These are phyloP conservation scores for Kryptolebias ocellatus DNA, from an alignment of 2,797 vertebrate species.

Conservation along the genomic window DNA sequence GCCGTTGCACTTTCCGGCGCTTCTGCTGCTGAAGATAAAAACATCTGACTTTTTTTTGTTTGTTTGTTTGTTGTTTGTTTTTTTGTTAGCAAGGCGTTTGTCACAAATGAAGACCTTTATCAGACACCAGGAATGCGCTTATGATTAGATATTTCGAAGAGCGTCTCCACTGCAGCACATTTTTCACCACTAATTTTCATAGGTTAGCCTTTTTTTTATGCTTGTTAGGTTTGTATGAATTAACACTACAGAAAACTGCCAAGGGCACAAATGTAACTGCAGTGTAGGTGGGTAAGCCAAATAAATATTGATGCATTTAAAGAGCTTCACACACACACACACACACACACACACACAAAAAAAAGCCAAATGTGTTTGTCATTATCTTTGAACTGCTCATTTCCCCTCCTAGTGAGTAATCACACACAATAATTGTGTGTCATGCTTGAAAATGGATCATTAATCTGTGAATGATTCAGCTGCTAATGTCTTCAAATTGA, in stretches of 20 bases:
- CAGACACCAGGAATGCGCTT: conserved; percentile 2
- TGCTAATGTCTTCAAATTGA: conserved; percentile 54
- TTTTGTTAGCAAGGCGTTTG: neutral
- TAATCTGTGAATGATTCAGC: conserved; percentile 59
- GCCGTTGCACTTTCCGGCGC: conserved; percentile 10
- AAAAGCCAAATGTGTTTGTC: conserved; percentile 39
- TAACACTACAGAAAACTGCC: conserved; percentile 43
- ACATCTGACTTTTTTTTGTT: neutral
- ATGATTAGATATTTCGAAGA: conserved; percentile 2
- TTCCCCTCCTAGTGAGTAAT: conserved; percentile 50
- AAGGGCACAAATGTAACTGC: conserved; percentile 51
- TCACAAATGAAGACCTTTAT: neutral
- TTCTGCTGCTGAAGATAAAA: neutral
- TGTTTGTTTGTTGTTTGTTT: too few relatives aligned
- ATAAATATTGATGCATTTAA: conserved; percentile 52
- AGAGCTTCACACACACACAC: conserved; percentile 29
- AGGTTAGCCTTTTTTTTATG: conserved; percentile 37
- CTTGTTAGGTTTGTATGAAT: conserved; percentile 38
- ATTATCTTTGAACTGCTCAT: conserved; percentile 63
- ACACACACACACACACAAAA: too few relatives aligned
- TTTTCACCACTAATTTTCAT: conserved; percentile 18
- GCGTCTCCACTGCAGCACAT: conserved; percentile 11
- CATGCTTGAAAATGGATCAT: conserved; percentile 55
- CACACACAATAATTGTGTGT: conserved; percentile 41
- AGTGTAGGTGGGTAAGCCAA: conserved; percentile 42